phyloP scores from a whole-genome alignment of 2,888 invertebrate genomes.

The Amiota communis region DNA sequence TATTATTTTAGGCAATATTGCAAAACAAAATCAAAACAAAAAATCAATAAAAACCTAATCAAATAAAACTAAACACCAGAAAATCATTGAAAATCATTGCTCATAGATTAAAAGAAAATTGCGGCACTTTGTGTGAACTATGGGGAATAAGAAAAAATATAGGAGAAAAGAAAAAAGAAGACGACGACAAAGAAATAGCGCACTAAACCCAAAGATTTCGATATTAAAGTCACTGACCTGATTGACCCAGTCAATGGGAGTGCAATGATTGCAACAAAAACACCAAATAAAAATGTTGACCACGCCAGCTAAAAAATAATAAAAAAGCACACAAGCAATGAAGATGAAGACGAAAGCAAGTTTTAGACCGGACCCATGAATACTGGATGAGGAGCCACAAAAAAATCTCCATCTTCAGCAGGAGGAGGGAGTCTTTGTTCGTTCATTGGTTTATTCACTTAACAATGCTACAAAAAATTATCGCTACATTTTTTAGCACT shows the following conservation, averaged over 20 bases:
- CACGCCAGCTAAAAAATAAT: not conserved
- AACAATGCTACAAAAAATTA: constrained; percentile 45
- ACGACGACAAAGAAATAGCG: not conserved
- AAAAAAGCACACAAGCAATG: not conserved
- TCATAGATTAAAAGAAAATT: constrained; percentile 35
- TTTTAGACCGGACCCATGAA: too few species aligned
- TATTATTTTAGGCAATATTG: not conserved
- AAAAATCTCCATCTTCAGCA: constrained; percentile 32
- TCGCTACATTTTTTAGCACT: constrained; percentile 36
- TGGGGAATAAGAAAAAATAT: constrained; percentile 18
- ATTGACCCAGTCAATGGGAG: constrained; percentile 50
- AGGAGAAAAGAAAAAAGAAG: not conserved
- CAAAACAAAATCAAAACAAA: constrained; percentile 25
- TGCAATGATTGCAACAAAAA: not conserved
- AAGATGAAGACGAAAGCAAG: constrained; percentile 11
- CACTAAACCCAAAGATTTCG: not conserved
- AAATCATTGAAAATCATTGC: not conserved
- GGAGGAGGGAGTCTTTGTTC: constrained; percentile 7
- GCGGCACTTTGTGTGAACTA: constrained; percentile 42
- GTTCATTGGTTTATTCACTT: constrained; percentile 29
- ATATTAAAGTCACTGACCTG: constrained; percentile 43
- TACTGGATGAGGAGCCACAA: constrained; percentile 37
- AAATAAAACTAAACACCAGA: constrained; percentile 10
- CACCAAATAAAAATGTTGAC: not conserved
- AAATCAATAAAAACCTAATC: constrained; percentile 21